Evolutionary conservation across 2,113 vertebrate genomes (phyloP), one percentile per base, ranked within the genome.

Genomic region (Hyla sarda): DNA sequence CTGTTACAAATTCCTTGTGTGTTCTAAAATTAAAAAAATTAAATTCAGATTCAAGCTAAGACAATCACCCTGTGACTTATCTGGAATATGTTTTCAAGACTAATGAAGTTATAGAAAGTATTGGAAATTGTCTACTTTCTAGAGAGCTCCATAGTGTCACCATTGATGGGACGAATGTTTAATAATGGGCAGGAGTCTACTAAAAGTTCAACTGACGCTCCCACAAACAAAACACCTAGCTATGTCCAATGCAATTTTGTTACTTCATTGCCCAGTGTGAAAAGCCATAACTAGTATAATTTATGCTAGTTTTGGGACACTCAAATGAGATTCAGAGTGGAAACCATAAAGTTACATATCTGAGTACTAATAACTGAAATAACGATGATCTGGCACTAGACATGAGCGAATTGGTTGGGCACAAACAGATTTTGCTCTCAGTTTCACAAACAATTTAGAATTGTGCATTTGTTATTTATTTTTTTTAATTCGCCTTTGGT

Each of bases 1-100:
- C 10, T 88, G 88, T 95, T 93, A 92, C 93, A 87, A 77, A 86
- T 85, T 88, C 89, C 89, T 85, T 82, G 0, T 78, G 60, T 84
- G 90, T 83, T 89, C 87, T 86, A 93, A 93, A 91, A 90, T 91
- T 93, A 93, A 94, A 93, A 93, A 91, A 90, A 91, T 93, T 93
- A 94, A 93, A 92, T 88, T 93, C 90, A 92, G 58, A 87, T 90
- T 89, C 54, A 62, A 48, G 37, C 48, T 54, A 30, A 83, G 47
- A 54, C 65, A 72, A 32, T 10, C 77, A 25, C n/a, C 16, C 56
- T 12, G 62, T 52, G 45, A 82, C 47, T 71, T 50, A 71, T 60
- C 62, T 69, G 80, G 62, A 71, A 69, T 47, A 62, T 80, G 60
- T 81, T 62, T 45, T 62, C 47, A 52, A 76, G 28, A 2, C 73